Evolutionary conservation across 2,797 vertebrate genomes (phyloP).

Genomic region (Falco berigora): DNA sequence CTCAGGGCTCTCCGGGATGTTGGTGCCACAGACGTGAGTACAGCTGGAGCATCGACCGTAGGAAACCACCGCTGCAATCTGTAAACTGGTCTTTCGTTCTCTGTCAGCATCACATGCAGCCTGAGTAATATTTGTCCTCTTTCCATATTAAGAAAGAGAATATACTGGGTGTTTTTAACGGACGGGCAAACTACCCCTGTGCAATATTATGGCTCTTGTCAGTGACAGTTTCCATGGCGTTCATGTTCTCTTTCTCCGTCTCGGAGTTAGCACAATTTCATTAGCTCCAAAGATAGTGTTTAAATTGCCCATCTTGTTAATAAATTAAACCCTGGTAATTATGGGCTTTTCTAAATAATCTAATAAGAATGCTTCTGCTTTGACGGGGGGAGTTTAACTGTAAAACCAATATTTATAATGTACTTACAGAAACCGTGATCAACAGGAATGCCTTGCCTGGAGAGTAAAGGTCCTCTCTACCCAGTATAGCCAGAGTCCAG

Average conservation of each 20-base stretch:
- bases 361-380: neutral
- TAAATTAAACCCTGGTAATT: neutral
- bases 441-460: neutral
- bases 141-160: neutral
- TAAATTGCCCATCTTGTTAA: neutral
- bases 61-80: neutral
- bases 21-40: neutral
- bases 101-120: neutral
- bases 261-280: neutral
- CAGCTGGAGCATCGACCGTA: neutral
- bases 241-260: neutral
- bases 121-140: neutral
- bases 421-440: neutral
- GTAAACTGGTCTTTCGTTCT: neutral
- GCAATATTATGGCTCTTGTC: neutral
- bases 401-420: neutral
- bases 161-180: neutral
- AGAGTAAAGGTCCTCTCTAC: neutral
- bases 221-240: neutral
- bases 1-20: fast-evolving
- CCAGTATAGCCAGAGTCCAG: neutral
- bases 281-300: neutral
- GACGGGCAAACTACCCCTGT: neutral
- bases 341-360: neutral
- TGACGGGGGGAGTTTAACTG: neutral